Conservation (phyloP, 2,113 vertebrate genomes). For the Columbina picui region DNA sequence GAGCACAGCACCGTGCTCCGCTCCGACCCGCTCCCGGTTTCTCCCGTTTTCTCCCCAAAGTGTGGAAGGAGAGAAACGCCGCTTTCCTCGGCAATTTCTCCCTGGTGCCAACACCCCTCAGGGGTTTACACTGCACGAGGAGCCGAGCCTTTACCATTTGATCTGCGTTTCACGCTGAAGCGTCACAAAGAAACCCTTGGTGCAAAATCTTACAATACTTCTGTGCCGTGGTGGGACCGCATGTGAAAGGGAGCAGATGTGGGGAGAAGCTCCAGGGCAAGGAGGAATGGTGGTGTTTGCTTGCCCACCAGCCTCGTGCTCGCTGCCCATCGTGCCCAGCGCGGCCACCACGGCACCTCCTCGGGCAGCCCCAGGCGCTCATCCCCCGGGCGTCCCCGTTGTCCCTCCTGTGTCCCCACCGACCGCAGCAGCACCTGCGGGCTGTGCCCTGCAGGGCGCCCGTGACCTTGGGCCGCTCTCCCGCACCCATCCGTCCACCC, state of each 20-base stretch:
- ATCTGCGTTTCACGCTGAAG: background rate
- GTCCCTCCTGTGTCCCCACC: too few relatives aligned
- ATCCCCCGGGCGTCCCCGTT: too few relatives aligned
- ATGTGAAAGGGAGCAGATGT: accelerated
- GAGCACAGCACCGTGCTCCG: accelerated
- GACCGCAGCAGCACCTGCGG: too few relatives aligned
- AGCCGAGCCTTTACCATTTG: background rate
- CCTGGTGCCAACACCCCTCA: background rate
- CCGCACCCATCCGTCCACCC: too few relatives aligned
- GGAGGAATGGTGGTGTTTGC: background rate
- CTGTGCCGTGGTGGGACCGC: background rate
- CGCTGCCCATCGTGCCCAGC: too few relatives aligned
- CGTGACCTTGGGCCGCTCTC: too few relatives aligned
- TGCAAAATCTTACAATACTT: background rate
- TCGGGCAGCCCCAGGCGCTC: background rate
- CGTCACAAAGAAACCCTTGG: background rate
- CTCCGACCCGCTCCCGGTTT: background rate
- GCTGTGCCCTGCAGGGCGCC: too few relatives aligned
- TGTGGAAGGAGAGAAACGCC: accelerated
- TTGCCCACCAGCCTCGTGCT: background rate
- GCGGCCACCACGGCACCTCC: too few relatives aligned
- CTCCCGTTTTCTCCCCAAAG: background rate
- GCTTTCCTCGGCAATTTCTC: background rate
- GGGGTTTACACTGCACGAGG: background rate
- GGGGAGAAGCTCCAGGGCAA: background rate